These are phyloP conservation scores for Murina feae DNA, from an alignment of 2,113 vertebrate genomes.

Conservation along the genomic window DNA sequence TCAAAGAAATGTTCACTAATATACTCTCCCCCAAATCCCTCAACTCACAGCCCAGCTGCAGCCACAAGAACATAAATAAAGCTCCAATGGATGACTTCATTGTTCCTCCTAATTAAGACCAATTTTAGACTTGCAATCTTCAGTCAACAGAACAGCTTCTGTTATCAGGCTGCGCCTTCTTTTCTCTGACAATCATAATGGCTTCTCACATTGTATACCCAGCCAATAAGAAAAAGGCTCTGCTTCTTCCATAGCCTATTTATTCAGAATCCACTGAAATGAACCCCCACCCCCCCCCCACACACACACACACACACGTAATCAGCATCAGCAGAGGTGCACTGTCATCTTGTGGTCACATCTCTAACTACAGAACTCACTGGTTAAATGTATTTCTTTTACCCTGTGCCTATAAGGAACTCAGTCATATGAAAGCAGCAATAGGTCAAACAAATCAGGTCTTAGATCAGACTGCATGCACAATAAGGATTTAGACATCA, in stretches of 20 bases:
- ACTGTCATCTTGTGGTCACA: slow-evolving; percentile 4
- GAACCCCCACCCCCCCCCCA: too few species aligned
- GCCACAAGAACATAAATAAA: not conserved
- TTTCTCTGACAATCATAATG: not conserved
- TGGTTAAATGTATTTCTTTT: not conserved
- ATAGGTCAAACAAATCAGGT: not conserved
- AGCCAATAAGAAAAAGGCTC: not conserved
- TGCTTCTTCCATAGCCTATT: not conserved
- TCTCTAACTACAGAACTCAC: not conserved
- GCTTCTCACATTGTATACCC: not conserved
- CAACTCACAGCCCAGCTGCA: not conserved
- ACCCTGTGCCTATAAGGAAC: not conserved
- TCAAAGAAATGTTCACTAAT: not conserved
- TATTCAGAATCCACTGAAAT: not conserved
- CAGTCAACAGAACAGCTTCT: not conserved
- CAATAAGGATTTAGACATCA: not conserved
- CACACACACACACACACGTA: too few species aligned
- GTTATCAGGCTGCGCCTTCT: rapidly evolving
- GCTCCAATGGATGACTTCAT: not conserved
- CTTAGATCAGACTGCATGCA: not conserved
- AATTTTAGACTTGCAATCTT: not conserved
- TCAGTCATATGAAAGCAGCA: not conserved
- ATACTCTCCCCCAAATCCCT: not conserved
- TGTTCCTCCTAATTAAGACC: not conserved
- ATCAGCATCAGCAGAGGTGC: not conserved